These are phyloP conservation scores for Caenorhabditis sp. DNA, from an alignment of 2,888 invertebrate species.

Conservation along the genomic window DNA sequence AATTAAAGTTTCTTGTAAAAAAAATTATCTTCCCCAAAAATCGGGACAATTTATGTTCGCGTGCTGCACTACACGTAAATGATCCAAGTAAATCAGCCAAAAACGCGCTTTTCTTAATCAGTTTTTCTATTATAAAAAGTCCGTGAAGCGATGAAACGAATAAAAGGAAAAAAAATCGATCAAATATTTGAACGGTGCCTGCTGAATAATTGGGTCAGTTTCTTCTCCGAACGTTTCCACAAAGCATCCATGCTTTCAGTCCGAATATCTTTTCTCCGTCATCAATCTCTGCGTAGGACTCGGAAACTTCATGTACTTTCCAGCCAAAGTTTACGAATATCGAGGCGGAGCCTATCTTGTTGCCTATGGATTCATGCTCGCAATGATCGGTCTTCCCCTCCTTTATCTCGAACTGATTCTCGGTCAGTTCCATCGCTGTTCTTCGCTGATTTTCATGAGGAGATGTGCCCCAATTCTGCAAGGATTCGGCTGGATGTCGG, in stretches of 20 bases:
- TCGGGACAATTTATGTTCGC: no score
- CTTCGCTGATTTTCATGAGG: slow-evolving; percentile 7
- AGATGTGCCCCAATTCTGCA: slow-evolving; percentile 21
- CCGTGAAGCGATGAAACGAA: not conserved
- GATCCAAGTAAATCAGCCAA: no score
- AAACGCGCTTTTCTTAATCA: no score
- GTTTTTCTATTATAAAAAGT: not conserved
- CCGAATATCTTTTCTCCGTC: slow-evolving; percentile 15
- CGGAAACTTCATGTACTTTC: slow-evolving; percentile 13
- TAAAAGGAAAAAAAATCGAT: not conserved
- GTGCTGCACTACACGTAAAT: no score
- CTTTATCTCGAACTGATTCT: slow-evolving; percentile 20
- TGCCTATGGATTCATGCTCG: slow-evolving; percentile 2
- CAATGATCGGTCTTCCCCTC: slow-evolving; percentile 10
- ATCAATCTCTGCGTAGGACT: slow-evolving; percentile 16
- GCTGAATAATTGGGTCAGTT: not conserved
- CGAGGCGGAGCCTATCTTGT: slow-evolving; percentile 16
- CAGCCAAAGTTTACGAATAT: slow-evolving; percentile 17
- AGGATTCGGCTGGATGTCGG: slow-evolving; percentile 16
- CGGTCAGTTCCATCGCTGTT: slow-evolving; percentile 21
- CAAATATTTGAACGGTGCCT: not conserved
- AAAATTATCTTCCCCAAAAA: no score
- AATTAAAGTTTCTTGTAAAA: no score
- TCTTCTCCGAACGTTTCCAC: not conserved
- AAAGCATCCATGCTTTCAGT: slow-evolving; percentile 3